Evolutionary conservation across 2,888 invertebrate genomes (phyloP).

Genomic region (Neoitamus cyanurus): DNA sequence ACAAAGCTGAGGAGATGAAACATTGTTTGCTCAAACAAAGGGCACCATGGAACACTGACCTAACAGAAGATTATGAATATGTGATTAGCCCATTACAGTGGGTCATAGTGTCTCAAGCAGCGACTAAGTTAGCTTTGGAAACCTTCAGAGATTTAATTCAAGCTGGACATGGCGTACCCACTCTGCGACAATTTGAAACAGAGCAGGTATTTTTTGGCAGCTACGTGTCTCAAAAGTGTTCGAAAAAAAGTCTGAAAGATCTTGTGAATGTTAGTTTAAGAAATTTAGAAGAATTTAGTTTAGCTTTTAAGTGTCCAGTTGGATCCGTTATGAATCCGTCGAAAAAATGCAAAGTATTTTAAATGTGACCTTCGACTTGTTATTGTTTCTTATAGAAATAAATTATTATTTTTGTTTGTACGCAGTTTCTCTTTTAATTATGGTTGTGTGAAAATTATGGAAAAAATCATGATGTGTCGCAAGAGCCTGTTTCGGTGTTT

Average conservation of each 20-base stretch:
- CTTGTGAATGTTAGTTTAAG: conserved; percentile 59
- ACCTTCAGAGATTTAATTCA: background rate
- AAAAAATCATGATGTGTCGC: too few species aligned
- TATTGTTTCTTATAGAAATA: conserved; percentile 31
- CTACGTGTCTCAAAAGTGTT: background rate
- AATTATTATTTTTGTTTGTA: conserved; percentile 16
- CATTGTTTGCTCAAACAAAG: background rate
- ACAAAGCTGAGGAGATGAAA: background rate
- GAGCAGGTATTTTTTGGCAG: background rate
- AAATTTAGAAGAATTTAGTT: conserved; percentile 59
- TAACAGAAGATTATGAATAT: background rate
- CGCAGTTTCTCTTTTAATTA: background rate
- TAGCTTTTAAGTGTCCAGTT: conserved; percentile 59
- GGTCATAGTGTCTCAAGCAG: background rate
- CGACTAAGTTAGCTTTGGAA: background rate
- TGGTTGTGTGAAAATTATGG: background rate
- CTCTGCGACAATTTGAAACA: background rate
- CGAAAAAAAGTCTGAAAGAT: conserved; percentile 47
- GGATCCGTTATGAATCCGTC: conserved; percentile 57
- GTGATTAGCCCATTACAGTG: background rate
- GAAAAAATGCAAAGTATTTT: conserved; percentile 55
- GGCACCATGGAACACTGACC: background rate
- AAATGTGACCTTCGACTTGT: background rate
- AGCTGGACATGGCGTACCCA: background rate
- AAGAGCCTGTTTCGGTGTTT: too few species aligned